Evolutionary conservation across 1,140 invertebrate genomes (phyloP).

Genomic region (Bursaphelenchus mucronatus): DNA sequence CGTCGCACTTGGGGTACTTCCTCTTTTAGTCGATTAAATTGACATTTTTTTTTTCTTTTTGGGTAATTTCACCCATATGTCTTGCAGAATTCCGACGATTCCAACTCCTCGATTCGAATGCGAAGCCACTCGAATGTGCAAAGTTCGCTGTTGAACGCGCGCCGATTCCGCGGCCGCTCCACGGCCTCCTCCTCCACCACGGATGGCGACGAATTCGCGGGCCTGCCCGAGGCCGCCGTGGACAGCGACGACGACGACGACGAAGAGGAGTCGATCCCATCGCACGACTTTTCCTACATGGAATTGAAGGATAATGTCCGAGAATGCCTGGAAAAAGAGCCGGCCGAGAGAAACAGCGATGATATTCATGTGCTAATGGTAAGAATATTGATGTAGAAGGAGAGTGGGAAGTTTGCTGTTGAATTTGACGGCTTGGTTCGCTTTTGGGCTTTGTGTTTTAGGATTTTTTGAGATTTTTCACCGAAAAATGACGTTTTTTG

Average conservation of each 20-base stretch:
- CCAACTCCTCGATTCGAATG: conserved; percentile 27
- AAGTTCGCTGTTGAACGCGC: conserved; percentile 11
- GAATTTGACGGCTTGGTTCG: neutral
- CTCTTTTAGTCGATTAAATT: too few species aligned
- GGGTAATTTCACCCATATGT: neutral
- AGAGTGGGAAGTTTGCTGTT: neutral
- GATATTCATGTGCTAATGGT: conserved; percentile 84
- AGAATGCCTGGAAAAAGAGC: conserved; percentile 94
- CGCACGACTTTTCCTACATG: conserved; percentile 71
- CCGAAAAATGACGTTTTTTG: too few species aligned
- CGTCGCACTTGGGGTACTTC: too few species aligned
- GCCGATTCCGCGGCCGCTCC: neutral
- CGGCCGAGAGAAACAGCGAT: conserved; percentile 82
- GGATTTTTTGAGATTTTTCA: conserved; percentile 1
- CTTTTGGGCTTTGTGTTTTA: neutral
- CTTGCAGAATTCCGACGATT: conserved; percentile 31
- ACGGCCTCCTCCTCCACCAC: conserved; percentile 54
- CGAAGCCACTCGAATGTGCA: conserved; percentile 16
- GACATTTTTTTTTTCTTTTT: too few species aligned
- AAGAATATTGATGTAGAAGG: neutral
- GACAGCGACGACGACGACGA: conserved; percentile 83
- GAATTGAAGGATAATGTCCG: conserved; percentile 82
- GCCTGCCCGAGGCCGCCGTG: conserved; percentile 82
- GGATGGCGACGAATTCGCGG: conserved; percentile 51
- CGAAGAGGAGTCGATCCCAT: conserved; percentile 70